These are phyloP conservation scores for Drosophila neocordata DNA, from an alignment of 1,140 invertebrate species.

Conservation along the genomic window DNA sequence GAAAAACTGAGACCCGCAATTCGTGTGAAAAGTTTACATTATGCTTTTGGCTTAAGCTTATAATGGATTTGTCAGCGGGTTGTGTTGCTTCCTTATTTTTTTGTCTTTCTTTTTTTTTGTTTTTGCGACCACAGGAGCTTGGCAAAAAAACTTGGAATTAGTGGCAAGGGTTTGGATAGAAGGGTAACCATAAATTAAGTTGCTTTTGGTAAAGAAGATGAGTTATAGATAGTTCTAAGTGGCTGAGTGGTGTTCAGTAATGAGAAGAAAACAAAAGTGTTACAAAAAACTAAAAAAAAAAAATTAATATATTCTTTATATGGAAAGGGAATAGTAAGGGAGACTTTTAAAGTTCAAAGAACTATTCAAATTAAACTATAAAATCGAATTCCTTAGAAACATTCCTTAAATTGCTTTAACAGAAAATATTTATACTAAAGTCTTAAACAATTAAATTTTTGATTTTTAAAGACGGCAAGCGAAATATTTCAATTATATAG, in stretches of 20 bases:
- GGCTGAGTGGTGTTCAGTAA: slow-evolving; percentile 12
- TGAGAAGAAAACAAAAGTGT: slow-evolving; percentile 31
- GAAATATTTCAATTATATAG: no score
- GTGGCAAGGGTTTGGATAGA: slow-evolving; percentile 38
- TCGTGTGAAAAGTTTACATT: slow-evolving; percentile 77
- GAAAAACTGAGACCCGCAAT: slow-evolving; percentile 62
- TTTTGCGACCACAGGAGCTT: slow-evolving; percentile 29
- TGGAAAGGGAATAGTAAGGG: no score
- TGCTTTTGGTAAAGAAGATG: slow-evolving; percentile 17
- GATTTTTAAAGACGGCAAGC: no score
- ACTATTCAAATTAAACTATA: no score
- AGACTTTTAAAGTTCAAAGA: no score
- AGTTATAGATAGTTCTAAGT: slow-evolving; percentile 60
- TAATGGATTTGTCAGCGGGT: slow-evolving; percentile 72
- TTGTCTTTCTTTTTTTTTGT: slow-evolving; percentile 29
- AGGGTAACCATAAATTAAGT: slow-evolving; percentile 36
- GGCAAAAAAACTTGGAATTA: slow-evolving; percentile 38
- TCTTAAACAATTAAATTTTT: no score
- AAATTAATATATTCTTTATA: no score
- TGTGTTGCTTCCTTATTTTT: no score
- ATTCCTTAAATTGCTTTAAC: no score
- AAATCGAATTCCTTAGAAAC: no score
- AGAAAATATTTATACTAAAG: no score
- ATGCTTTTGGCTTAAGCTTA: slow-evolving; percentile 75
- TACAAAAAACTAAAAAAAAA: background rate